Base-by-base conservation (phyloP, 2,113 vertebrate genomes). In the Platycercus adscitus region DNA sequence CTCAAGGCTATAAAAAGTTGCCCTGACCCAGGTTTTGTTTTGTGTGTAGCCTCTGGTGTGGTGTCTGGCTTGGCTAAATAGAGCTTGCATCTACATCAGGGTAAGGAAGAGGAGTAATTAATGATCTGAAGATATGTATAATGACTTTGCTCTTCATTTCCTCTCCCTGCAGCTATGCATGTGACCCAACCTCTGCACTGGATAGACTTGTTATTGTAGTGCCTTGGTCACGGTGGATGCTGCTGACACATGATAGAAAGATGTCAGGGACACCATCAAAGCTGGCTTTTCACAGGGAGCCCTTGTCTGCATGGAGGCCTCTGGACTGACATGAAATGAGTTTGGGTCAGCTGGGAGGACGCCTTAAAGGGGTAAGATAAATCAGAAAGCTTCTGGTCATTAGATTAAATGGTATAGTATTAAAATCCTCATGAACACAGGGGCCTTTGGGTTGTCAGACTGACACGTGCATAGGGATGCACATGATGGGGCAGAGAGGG, bases 201-300 rank as follows among this genome's bases (percentile, higher is more conserved):
- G 41, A 92, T 52, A 96, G 89, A 88, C 86, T 53, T 55, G 37
- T 88, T 60, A 70, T 93, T 94, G 94, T 88, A 16, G 88, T 52
- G 81, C 79, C 86, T 81, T 25, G 76, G 97, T 96, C 97, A 96
- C 13, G 52, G 93, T 25, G 70, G 60, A 15, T 86, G 90, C 91
- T 90, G 80, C 76, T 47, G 78, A 86, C 84, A 84, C 63, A 15
- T 46, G 92, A 89, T 37, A 20, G 83, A 73, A 47, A 72, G 88
- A 93, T 86, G 94, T 76, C 56, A 28, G 37, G 46, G 66, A n/a
- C 6, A 16, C 80, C 96, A 90, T 96, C 94, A 97, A 95, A 97
- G 96, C 66, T 18, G 13, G 18, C 7, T 37, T 10, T 20, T 50
- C 76, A 97, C 94, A 95, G 84, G 86, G 50, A 52, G 25, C 49